These are phyloP conservation scores for Hylaeus volcanicus DNA, from an alignment of 1,140 invertebrate species.

Conservation along the genomic window DNA sequence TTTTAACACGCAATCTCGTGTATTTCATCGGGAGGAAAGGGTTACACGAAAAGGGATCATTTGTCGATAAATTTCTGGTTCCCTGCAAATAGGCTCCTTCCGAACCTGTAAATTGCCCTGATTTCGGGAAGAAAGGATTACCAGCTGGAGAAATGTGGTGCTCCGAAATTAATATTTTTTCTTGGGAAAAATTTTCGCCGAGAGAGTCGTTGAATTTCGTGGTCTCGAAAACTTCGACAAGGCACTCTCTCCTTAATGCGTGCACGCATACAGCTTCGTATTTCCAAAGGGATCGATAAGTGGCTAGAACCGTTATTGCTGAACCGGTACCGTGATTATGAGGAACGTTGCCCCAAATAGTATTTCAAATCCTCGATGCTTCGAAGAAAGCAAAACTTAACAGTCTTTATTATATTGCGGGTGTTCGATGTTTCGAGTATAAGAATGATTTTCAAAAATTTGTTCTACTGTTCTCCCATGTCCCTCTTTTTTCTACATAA, in stretches of 20 bases:
- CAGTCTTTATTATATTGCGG: no score
- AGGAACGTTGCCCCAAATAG: background rate
- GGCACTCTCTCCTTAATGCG: background rate
- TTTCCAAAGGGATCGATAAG: background rate
- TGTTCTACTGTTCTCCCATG: no score
- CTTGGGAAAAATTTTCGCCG: background rate
- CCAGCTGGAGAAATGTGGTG: background rate
- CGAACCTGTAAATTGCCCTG: background rate
- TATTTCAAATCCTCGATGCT: background rate
- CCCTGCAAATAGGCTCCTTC: background rate
- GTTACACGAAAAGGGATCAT: background rate
- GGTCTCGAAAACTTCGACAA: no score
- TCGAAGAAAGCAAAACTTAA: no score
- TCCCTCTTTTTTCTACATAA: no score
- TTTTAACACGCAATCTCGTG: slow-evolving; percentile 23
- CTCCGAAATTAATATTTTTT: background rate
- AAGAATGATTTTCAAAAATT: no score
- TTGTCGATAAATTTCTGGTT: background rate
- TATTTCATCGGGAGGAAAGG: slow-evolving; percentile 13
- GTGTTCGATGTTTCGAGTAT: no score
- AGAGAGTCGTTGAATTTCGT: background rate
- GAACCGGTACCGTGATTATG: no score
- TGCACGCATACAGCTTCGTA: background rate
- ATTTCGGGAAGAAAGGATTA: slow-evolving; percentile 6
- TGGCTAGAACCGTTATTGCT: background rate